Conservation (phyloP, 2,888 invertebrate species). For the Pseudoips prasinana region DNA sequence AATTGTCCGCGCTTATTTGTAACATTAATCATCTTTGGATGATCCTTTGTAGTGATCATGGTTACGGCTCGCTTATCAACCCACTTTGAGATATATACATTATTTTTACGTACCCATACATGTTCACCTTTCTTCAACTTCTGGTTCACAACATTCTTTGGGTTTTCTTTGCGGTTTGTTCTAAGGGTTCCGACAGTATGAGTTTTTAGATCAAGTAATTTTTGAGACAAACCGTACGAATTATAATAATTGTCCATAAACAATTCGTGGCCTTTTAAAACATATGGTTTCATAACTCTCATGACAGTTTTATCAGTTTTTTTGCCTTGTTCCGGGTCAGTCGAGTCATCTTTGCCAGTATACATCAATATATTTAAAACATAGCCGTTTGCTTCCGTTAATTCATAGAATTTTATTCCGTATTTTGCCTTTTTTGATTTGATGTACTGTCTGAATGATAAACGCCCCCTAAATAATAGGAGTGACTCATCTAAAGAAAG, state of each 20-base stretch:
- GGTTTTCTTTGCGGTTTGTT: constrained; percentile 26
- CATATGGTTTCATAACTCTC: constrained; percentile 11
- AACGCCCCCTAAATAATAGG: constrained; percentile 13
- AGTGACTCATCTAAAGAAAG: constrained; percentile 8
- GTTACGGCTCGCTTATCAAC: constrained; percentile 34
- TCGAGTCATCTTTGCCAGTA: constrained; percentile 2
- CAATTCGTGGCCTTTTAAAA: constrained; percentile 17
- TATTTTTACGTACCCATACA: constrained; percentile 33
- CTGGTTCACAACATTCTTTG: constrained; percentile 13
- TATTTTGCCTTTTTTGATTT: constrained; percentile 6
- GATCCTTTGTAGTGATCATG: constrained; percentile 34
- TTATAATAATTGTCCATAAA: constrained; percentile 25
- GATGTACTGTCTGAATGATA: constrained; percentile 8
- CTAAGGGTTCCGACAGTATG: constrained; percentile 28
- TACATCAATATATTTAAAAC: constrained; percentile 17
- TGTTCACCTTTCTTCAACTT: constrained; percentile 36
- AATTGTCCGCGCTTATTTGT: no score
- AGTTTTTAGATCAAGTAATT: constrained; percentile 25
- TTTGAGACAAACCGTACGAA: constrained; percentile 22
- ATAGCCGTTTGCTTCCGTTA: constrained; percentile 15
- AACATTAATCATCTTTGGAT: constrained; percentile 29
- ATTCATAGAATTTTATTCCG: constrained; percentile 19
- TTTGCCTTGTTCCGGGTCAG: constrained; percentile 5
- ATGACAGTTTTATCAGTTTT: constrained; percentile 9
- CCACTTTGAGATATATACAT: constrained; percentile 38